Evolutionary conservation across 2,113 vertebrate genomes (phyloP), one percentile per base, ranked within the genome.

Genomic region (Sphaerodactylus townsendi): DNA sequence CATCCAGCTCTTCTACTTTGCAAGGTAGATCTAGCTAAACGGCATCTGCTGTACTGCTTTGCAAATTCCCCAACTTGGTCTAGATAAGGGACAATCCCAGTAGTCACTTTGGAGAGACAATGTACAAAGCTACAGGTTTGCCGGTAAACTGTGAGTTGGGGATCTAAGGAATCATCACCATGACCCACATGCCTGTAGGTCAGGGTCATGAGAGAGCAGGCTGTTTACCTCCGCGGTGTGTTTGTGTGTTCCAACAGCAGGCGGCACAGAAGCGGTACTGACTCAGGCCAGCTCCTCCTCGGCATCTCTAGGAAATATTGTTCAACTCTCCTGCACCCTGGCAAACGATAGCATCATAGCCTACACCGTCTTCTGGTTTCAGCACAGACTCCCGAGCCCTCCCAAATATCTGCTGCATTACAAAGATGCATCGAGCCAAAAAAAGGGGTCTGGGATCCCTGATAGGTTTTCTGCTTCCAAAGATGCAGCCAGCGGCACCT

Each of bases 291-390:
- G 7, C 10, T 80, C 76, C 30, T 5, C 21, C 2, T 11, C 1
- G 3, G 66, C 59, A 11, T 17, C 53, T 10, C 48, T 23, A 2
- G 86, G 80, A 50, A 28, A 19, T 17, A 9, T 23, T 2, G 2
- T 25, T 56, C 70, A 62, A 53, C 62, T 90, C 5, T 9, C 86
- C 8, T 90, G 89, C 74, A 80, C 79, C 8, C n/a, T 86, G 35
- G 70, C 68, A 1, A 10, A 5, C 6, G 64, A 10, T 7, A 77
- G 37, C 25, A 35, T 85, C 21, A 7, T 44, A 8, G 37, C 70
- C 8, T 39, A 50, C 25, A 25, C 17, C 15, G 37, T 79, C 11
- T 1, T 28, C 53, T 79, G 66, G 83, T 8, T 85, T 28, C 76
- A 79, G n/a, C 39, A 14, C 13, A 62, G 33, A 14, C 25, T 21